Evolutionary conservation across 1,140 invertebrate species (phyloP), one percentile per base, ranked within the genome.

Genomic region (Campoletis sonorensis): DNA sequence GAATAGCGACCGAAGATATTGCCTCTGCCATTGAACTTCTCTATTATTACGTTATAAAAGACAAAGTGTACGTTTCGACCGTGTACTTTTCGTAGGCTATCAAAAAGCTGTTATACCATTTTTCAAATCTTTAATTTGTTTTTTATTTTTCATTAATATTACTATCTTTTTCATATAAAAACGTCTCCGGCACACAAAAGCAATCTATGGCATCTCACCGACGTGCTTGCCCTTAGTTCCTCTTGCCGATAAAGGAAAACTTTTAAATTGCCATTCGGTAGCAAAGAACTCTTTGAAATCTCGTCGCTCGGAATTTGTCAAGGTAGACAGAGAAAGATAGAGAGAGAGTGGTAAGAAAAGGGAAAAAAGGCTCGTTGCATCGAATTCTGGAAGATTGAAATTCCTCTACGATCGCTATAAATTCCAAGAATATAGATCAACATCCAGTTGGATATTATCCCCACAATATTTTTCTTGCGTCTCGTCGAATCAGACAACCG

Each of bases 1-100:
- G 61, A 78, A 78, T 78, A 64, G 76, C 76, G 76, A 78, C 67
- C 58, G 76, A 27, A 67, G 76, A 78, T 78, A 78, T 78, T 78
- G 76, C 18, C n/a, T 78, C 37, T 61, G 21, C 76, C 16, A 67
- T 78, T 78, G 76, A 78, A 78, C 76, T 78, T 33, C 30, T 33
- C 27, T 70, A 33, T n/a, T 70, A 70, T 70, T 67, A 37, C 61
- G 76, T 78, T 67, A 78, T 78, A 49, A 78, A 78, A 67, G 33
- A 70, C 67, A 64, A 67, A 67, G 76, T 78, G 72, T 16, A 16
- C 45, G 30, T 54, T 54, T 33, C 33, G 8, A 45, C 16, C 67
- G n/a, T 64, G 51, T 11, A 77, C 54, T 37, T 16, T 64, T 11
- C 54, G 21, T 23, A 67, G n/a, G 67, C 58, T 27, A 27, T 26